Conservation (phyloP, 2,888 invertebrate genomes). For the Netelia inedita region DNA sequence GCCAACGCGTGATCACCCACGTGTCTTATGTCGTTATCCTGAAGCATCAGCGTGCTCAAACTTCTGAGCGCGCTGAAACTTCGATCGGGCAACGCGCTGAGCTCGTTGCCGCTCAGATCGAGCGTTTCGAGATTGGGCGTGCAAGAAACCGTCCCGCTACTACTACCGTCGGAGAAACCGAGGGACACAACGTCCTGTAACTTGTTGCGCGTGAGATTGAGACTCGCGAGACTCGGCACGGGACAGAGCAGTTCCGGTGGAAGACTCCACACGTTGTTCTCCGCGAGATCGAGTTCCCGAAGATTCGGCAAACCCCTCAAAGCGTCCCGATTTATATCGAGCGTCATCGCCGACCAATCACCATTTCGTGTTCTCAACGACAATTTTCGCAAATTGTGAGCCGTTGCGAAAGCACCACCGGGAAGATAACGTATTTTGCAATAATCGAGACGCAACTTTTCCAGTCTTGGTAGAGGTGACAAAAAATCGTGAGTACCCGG, state of each 20-base stretch:
- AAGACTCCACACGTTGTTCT: constrained; percentile 92
- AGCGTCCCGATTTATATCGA: constrained; percentile 91
- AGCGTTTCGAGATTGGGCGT: constrained; percentile 89
- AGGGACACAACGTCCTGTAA: constrained; percentile 92
- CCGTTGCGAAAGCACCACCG: constrained; percentile 89
- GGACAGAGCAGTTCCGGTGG: constrained; percentile 91
- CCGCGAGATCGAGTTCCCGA: constrained; percentile 89
- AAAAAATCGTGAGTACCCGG: constrained; percentile 86
- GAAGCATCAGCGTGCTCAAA: constrained; percentile 89
- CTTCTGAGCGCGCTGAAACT: constrained; percentile 90
- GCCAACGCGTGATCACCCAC: constrained; percentile 91
- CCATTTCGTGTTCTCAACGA: constrained; percentile 91
- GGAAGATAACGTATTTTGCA: constrained; percentile 92
- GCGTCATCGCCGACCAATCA: constrained; percentile 92
- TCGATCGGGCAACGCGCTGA: constrained; percentile 90
- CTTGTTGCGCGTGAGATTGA: constrained; percentile 92
- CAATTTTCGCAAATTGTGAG: constrained; percentile 89
- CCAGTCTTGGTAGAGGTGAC: constrained; percentile 88
- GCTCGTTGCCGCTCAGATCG: constrained; percentile 91
- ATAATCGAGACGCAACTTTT: constrained; percentile 90
- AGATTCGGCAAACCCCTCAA: constrained; percentile 90
- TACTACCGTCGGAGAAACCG: constrained; percentile 91
- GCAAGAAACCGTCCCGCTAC: constrained; percentile 86
- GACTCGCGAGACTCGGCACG: constrained; percentile 88
- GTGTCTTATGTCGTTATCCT: constrained; percentile 91